Conservation (phyloP, 1,140 invertebrate species). For the Patella vulgata region DNA sequence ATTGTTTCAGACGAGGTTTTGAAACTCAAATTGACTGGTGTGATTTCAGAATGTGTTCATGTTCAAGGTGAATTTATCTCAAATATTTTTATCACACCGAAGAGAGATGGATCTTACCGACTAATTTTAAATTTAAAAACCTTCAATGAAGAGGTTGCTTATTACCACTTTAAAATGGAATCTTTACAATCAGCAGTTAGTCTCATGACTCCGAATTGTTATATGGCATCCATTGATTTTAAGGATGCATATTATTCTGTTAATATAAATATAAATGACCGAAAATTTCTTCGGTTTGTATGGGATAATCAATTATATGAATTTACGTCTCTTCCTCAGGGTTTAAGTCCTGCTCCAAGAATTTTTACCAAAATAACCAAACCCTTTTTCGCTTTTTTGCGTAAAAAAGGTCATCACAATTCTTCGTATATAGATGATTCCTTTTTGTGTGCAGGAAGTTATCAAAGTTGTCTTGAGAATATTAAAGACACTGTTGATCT, state of each 20-base stretch:
- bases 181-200: slow-evolving; percentile 11
- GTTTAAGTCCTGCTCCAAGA: slow-evolving; percentile 11
- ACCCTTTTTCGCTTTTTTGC: slow-evolving; percentile 14
- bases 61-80: no score
- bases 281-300: slow-evolving; percentile 30
- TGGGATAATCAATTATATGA: slow-evolving; percentile 23
- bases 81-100: no score
- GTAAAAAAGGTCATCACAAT: slow-evolving; percentile 4
- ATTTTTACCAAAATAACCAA: slow-evolving; percentile 19
- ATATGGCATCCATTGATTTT: slow-evolving; percentile 26
- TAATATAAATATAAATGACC: slow-evolving; percentile 1
- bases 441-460: background rate
- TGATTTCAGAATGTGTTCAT: no score
- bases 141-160: slow-evolving; percentile 27
- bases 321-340: slow-evolving; percentile 26
- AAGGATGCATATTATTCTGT: slow-evolving; percentile 34
- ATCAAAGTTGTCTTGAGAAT: slow-evolving; percentile 11
- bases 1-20: no score
- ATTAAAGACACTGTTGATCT: background rate
- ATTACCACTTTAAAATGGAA: slow-evolving; percentile 38
- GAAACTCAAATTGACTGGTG: no score
- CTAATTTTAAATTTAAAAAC: slow-evolving; percentile 32
- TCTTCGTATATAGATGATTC: slow-evolving; percentile 13
- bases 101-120: no score
- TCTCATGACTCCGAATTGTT: slow-evolving; percentile 23